Evolutionary conservation across 2,113 vertebrate species (phyloP).

Genomic region (Tapirus terrestris): DNA sequence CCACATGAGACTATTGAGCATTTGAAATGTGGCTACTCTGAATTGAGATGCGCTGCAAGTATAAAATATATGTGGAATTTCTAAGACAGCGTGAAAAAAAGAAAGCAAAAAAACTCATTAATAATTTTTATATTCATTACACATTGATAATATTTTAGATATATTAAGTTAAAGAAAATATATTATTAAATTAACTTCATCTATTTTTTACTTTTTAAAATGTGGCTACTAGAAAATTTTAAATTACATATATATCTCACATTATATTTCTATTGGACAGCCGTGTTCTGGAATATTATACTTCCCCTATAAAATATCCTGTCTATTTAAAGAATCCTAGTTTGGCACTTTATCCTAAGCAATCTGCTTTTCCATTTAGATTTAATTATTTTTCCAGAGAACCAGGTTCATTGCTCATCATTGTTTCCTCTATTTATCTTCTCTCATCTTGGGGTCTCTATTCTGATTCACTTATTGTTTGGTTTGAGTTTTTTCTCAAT

Average conservation of each 20-base stretch:
- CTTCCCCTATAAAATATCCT: neutral
- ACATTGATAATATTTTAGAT: neutral
- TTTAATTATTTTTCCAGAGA: conserved; percentile 24
- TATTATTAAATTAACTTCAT: neutral
- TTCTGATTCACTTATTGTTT: conserved; percentile 5
- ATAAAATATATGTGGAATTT: neutral
- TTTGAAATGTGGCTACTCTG: neutral
- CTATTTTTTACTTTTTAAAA: conserved; percentile 30
- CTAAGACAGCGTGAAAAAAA: neutral
- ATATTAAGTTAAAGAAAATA: conserved; percentile 10
- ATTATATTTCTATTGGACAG: neutral
- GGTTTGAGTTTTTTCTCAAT: neutral
- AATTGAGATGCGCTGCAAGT: neutral
- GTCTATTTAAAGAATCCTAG: neutral
- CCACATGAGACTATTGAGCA: neutral
- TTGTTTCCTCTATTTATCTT: neutral
- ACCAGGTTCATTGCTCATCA: neutral
- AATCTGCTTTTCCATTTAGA: neutral
- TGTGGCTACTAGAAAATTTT: neutral
- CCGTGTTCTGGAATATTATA: neutral
- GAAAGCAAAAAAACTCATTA: neutral
- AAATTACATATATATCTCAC: neutral
- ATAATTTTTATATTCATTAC: neutral
- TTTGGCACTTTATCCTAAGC: neutral
- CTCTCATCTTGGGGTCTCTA: neutral